Conservation (phyloP, 2,797 vertebrate species). For the Tinamus major region DNA sequence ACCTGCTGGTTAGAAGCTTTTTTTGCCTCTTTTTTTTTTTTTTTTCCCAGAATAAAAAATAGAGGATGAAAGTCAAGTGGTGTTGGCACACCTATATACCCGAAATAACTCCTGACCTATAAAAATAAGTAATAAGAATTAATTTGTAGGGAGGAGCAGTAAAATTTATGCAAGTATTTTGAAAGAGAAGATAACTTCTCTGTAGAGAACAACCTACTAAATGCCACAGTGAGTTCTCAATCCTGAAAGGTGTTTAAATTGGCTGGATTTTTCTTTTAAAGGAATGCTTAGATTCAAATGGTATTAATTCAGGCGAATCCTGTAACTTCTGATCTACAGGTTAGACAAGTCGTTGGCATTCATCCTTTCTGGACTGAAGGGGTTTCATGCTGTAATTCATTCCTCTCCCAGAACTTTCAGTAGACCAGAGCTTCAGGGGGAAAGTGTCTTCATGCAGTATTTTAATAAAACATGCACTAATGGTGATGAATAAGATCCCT, state of each 20-base stretch:
- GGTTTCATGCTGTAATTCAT: not conserved
- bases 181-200: constrained; percentile 21
- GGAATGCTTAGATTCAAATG: not conserved
- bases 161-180: constrained; percentile 57
- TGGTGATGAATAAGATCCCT: not conserved
- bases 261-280: constrained; percentile 13
- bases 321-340: constrained; percentile 29
- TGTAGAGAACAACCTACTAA: constrained; percentile 29
- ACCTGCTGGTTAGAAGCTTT: not conserved
- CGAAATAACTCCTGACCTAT: constrained; percentile 17
- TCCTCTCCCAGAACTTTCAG: not conserved
- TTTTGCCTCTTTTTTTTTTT: not conserved
- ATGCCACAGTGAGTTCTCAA: not conserved
- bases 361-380: not conserved
- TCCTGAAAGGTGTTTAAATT: constrained; percentile 24
- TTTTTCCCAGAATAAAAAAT: not conserved
- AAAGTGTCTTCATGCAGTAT: not conserved
- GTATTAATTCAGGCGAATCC: constrained; percentile 2
- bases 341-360: constrained; percentile 34
- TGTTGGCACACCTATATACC: not conserved
- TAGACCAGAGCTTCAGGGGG: not conserved
- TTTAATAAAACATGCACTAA: constrained; percentile 25
- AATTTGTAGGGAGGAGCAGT: not conserved
- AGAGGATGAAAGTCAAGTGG: not conserved
- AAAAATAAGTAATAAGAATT: constrained; percentile 38